These are phyloP conservation scores for Deilephila elpenor DNA, from an alignment of 2,888 invertebrate genomes.

Conservation along the genomic window DNA sequence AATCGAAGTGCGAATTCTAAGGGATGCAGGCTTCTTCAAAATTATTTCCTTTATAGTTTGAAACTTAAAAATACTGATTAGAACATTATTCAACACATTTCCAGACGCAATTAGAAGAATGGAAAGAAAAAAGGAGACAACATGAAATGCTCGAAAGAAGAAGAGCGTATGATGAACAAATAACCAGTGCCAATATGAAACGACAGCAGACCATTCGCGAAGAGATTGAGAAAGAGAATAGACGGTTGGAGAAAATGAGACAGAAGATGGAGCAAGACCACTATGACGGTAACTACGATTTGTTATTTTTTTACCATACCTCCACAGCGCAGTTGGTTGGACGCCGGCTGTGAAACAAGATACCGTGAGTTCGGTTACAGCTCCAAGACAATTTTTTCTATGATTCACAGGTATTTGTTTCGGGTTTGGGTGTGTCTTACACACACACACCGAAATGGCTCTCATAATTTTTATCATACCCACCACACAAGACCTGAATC, in stretches of 20 bases:
- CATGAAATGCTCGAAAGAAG: slow-evolving; percentile 69
- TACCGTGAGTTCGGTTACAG: no score
- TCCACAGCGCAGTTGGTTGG: not conserved
- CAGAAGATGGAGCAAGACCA: slow-evolving; percentile 76
- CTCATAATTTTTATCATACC: no score
- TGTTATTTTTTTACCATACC: not conserved
- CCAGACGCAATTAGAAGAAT: slow-evolving; percentile 66
- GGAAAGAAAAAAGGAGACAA: slow-evolving; percentile 54
- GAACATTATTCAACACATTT: slow-evolving; percentile 1
- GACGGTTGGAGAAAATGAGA: slow-evolving; percentile 63
- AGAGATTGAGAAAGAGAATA: slow-evolving; percentile 72
- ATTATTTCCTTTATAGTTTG: no score
- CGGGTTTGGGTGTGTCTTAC: no score
- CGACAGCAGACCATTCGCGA: slow-evolving; percentile 60
- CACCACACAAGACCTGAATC: no score
- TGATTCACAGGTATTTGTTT: no score
- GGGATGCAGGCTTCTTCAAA: no score
- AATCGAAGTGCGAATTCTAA: no score
- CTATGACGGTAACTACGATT: slow-evolving; percentile 60
- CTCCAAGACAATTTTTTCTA: no score
- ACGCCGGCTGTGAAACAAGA: no score
- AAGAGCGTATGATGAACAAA: slow-evolving; percentile 72
- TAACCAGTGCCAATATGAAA: slow-evolving; percentile 67
- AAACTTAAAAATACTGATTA: no score
- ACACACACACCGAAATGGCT: no score